Conservation (phyloP, 2,888 invertebrate genomes). For the Leptinotarsa tumamoca region DNA sequence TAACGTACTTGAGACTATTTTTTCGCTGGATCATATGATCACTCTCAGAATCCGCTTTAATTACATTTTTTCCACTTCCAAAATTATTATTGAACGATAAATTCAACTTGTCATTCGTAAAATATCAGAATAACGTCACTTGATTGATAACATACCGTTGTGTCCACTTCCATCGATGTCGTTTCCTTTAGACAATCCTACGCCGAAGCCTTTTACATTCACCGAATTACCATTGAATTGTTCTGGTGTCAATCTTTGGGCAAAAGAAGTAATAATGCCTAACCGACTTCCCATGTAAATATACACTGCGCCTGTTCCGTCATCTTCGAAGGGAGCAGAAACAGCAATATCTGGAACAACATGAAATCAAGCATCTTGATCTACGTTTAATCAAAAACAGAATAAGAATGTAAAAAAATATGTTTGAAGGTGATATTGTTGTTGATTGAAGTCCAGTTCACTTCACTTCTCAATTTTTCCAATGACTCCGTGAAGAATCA, state of each 20-base stretch:
- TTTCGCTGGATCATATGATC: no score
- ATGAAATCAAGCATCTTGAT: neutral
- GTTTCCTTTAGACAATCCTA: slow-evolving; percentile 71
- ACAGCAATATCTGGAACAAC: slow-evolving; percentile 71
- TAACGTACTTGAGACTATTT: no score
- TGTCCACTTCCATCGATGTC: slow-evolving; percentile 75
- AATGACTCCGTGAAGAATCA: no score
- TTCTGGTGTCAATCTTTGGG: slow-evolving; percentile 69
- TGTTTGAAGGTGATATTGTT: no score
- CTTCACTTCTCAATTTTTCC: no score
- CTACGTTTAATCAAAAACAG: no score
- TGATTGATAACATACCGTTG: slow-evolving; percentile 66
- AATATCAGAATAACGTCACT: neutral
- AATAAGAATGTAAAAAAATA: no score
- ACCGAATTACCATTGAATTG: slow-evolving; percentile 56
- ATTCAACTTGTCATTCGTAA: no score
- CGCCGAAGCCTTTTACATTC: slow-evolving; percentile 70
- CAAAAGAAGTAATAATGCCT: slow-evolving; percentile 66
- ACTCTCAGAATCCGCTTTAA: no score
- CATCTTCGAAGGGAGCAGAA: slow-evolving; percentile 75
- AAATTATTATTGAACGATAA: no score
- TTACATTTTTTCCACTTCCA: no score
- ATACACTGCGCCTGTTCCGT: slow-evolving; percentile 73
- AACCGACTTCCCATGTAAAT: slow-evolving; percentile 71
- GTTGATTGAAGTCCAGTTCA: no score